Percentiles rank a stretch among this genome's conserved stretches.
Evolutionary conservation across 2,797 vertebrate species (phyloP).

Genomic region (Schizothorax lantsangensis): DNA sequence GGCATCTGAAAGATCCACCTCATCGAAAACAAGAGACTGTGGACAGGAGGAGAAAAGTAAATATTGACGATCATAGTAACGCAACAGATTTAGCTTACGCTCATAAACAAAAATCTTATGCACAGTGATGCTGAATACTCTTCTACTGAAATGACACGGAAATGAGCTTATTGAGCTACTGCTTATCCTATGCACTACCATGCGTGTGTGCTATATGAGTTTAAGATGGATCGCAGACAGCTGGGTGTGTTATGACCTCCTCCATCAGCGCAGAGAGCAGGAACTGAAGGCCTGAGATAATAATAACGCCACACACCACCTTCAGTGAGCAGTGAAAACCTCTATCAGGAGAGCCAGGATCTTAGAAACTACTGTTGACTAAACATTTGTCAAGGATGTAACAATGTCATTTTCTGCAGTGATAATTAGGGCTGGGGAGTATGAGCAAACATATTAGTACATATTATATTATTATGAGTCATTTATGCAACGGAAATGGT

Average conservation of each 20-base stretch:
- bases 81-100: constrained; percentile 18
- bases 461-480: neutral
- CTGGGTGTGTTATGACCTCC: constrained; percentile 15
- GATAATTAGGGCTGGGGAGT: neutral
- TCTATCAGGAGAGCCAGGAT: neutral
- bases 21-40: constrained; percentile 98
- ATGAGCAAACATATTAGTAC: neutral
- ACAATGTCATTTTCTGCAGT: neutral
- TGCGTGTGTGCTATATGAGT: constrained; percentile 43
- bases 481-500: neutral
- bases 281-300: constrained; percentile 19
- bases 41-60: constrained; percentile 66
- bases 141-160: constrained; percentile 30
- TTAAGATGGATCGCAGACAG: constrained; percentile 29
- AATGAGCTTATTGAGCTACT: constrained; percentile 31
- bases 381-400: neutral
- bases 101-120: neutral
- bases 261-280: constrained; percentile 29
- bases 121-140: neutral
- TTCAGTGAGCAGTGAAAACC: neutral
- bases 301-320: constrained; percentile 39
- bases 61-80: constrained; percentile 53
- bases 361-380: constrained; percentile 4
- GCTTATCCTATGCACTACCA: constrained; percentile 46
- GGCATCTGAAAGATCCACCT: constrained; percentile 98